Conservation (phyloP, 2,888 invertebrate species). For the Trachelus tabidus region DNA sequence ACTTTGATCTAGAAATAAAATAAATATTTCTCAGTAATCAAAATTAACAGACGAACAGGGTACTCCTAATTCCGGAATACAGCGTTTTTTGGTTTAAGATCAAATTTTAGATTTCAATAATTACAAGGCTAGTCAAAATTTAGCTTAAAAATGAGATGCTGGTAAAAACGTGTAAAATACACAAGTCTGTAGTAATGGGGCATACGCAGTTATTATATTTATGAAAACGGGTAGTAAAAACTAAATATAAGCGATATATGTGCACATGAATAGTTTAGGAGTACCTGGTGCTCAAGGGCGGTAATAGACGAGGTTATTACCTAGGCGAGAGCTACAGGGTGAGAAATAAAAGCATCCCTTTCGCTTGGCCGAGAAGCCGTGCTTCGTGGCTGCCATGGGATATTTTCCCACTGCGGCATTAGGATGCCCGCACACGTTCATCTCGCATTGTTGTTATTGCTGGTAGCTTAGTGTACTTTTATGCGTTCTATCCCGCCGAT, state of each 20-base stretch:
- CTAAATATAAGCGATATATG: no score
- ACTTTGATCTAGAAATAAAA: not conserved
- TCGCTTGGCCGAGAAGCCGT: not conserved
- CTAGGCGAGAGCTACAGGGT: no score
- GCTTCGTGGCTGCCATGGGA: not conserved
- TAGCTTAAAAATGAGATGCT: no score
- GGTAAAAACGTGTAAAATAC: no score
- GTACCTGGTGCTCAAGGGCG: no score
- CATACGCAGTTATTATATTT: no score
- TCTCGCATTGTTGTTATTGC: slow-evolving; percentile 13
- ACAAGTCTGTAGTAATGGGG: no score
- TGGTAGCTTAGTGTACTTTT: not conserved
- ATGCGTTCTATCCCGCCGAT: not conserved
- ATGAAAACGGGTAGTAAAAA: no score
- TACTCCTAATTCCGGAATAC: not conserved
- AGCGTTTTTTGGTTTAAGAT: not conserved
- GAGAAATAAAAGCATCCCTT: not conserved
- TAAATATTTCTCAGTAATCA: not conserved
- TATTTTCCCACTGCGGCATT: slow-evolving; percentile 12
- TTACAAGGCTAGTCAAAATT: no score
- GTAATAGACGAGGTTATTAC: no score
- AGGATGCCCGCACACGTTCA: slow-evolving; percentile 33
- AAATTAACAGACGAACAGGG: not conserved
- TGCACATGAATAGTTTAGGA: no score
- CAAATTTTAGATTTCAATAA: not conserved